These are phyloP conservation scores for Oligia fasciuncula DNA, from an alignment of 2,888 invertebrate genomes.

Conservation along the genomic window DNA sequence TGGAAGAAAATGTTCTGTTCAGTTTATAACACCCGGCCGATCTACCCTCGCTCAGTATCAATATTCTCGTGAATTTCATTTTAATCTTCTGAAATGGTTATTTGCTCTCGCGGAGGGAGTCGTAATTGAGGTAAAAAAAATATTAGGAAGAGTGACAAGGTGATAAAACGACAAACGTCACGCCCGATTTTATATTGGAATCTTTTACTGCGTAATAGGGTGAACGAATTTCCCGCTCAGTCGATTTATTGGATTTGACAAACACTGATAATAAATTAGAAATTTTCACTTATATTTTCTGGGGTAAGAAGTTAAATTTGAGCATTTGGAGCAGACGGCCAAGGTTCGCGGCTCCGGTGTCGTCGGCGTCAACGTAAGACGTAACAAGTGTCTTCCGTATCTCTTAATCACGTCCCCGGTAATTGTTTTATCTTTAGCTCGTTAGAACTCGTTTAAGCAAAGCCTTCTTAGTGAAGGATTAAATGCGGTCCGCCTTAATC, in stretches of 20 bases:
- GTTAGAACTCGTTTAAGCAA: slow-evolving; percentile 90
- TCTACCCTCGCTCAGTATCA: slow-evolving; percentile 75
- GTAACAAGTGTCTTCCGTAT: slow-evolving; percentile 90
- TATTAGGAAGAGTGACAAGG: slow-evolving; percentile 86
- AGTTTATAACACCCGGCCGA: slow-evolving; percentile 63
- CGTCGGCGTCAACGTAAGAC: slow-evolving; percentile 78
- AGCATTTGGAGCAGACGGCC: slow-evolving; percentile 50
- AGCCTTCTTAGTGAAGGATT: slow-evolving; percentile 91
- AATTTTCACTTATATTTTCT: slow-evolving; percentile 58
- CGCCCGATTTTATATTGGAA: slow-evolving; percentile 85
- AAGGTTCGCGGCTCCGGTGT: slow-evolving; percentile 50
- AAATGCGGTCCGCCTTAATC: slow-evolving; percentile 89
- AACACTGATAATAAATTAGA: slow-evolving; percentile 69
- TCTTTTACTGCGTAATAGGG: slow-evolving; percentile 84
- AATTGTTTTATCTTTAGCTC: slow-evolving; percentile 90
- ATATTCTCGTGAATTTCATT: slow-evolving; percentile 83
- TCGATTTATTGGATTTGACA: slow-evolving; percentile 77
- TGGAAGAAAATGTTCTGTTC: slow-evolving; percentile 51
- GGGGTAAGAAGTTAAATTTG: slow-evolving; percentile 42
- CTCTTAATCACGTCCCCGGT: slow-evolving; percentile 89
- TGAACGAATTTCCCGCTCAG: slow-evolving; percentile 74
- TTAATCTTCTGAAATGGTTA: slow-evolving; percentile 84
- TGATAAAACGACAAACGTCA: slow-evolving; percentile 87
- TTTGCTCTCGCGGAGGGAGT: slow-evolving; percentile 81
- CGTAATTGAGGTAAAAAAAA: slow-evolving; percentile 86